Evolutionary conservation across 2,113 vertebrate species (phyloP).

Genomic region (Aptenodytes forsteri): DNA sequence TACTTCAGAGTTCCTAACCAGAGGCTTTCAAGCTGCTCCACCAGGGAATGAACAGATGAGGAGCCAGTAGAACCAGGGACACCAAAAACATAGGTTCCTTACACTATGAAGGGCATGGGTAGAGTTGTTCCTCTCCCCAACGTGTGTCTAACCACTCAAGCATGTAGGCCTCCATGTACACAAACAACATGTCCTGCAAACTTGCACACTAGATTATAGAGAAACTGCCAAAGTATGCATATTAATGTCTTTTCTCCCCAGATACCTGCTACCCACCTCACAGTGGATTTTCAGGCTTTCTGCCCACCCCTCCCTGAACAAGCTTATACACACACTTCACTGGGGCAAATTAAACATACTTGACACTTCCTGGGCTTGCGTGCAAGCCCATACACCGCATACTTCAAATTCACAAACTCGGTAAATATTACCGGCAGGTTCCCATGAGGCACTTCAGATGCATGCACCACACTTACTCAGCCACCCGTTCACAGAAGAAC

Average conservation of each 20-base stretch:
- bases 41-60: neutral
- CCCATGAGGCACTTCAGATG: neutral
- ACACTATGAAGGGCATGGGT: accelerated
- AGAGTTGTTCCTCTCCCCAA: accelerated
- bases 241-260: neutral
- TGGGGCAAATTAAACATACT: neutral
- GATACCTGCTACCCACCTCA: neutral
- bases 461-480: neutral
- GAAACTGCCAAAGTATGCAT: neutral
- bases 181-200: neutral
- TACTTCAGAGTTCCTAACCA: neutral
- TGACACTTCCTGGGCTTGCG: neutral
- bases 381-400: neutral
- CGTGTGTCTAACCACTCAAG: accelerated
- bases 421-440: neutral
- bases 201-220: accelerated
- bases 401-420: neutral
- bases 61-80: neutral
- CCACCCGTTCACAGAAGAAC: neutral
- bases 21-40: neutral
- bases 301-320: neutral
- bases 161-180: no score
- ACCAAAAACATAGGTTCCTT: accelerated
- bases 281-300: neutral
- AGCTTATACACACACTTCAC: neutral